Conservation (phyloP, 2,888 invertebrate genomes). For the Eucriotettix oculatus region DNA sequence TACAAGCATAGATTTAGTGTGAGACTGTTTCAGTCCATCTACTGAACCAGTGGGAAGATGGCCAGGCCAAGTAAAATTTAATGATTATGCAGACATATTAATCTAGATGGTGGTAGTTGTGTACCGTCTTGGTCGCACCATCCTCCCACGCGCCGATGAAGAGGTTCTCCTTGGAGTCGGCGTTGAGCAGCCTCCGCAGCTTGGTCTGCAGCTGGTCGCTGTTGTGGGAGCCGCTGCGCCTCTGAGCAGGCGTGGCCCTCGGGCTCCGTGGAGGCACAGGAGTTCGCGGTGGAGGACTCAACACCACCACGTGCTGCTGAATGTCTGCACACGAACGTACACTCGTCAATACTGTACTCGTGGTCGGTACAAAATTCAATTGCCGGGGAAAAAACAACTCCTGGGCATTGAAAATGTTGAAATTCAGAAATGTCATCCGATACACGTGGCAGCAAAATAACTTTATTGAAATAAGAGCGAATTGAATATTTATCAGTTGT, state of each 20-base stretch:
- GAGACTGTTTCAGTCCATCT: too few relatives aligned
- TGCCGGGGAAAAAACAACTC: too few relatives aligned
- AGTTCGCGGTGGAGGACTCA: conserved; percentile 5
- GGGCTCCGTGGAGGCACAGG: conserved; percentile 12
- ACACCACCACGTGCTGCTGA: conserved; percentile 1
- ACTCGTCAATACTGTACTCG: not conserved
- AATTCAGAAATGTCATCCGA: too few relatives aligned
- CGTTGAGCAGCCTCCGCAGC: conserved; percentile 55
- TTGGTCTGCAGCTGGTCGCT: conserved; percentile 60
- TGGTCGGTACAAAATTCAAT: too few relatives aligned
- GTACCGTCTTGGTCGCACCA: conserved; percentile 6
- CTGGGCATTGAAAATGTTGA: too few relatives aligned
- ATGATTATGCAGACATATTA: not conserved
- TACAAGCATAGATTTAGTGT: too few relatives aligned
- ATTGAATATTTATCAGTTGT: too few relatives aligned
- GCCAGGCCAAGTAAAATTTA: too few relatives aligned
- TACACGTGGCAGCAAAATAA: too few relatives aligned
- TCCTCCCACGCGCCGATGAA: conserved; percentile 30
- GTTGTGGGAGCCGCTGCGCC: conserved; percentile 13
- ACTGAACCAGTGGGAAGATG: too few relatives aligned
- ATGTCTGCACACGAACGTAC: conserved; percentile 1
- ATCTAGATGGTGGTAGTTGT: not conserved
- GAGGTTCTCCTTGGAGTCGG: conserved; percentile 54
- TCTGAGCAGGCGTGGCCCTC: conserved; percentile 11
- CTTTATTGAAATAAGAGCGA: too few relatives aligned